These are phyloP conservation scores for Campoplex capitator DNA, from an alignment of 2,888 invertebrate species.

Conservation along the genomic window DNA sequence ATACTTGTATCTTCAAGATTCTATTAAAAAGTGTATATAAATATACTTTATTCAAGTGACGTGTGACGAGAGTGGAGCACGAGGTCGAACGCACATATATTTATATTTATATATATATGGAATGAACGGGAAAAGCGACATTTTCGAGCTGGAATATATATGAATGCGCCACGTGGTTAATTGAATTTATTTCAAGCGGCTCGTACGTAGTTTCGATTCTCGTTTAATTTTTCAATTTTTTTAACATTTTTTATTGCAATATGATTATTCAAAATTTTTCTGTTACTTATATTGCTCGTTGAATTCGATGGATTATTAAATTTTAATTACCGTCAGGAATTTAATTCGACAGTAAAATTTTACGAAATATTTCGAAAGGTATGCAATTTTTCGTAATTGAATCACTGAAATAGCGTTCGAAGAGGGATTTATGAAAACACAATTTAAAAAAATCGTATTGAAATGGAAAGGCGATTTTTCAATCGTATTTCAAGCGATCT, in stretches of 20 bases:
- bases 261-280: background rate
- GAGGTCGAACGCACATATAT: background rate
- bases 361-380: background rate
- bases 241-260: background rate
- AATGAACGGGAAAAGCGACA: background rate
- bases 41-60: background rate
- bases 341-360: too few species aligned
- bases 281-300: background rate
- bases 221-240: background rate
- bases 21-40: background rate
- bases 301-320: background rate
- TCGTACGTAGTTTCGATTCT: background rate
- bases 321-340: too few species aligned
- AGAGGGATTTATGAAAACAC: too few species aligned
- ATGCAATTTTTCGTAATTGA: background rate
- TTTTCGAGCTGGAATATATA: constrained; percentile 13
- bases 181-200: background rate
- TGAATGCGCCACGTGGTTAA: constrained; percentile 1
- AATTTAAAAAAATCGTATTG: too few species aligned
- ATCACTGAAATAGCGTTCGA: background rate
- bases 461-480: background rate
- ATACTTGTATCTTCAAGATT: background rate
- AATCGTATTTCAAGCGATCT: background rate
- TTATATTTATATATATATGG: background rate
- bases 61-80: constrained; percentile 5